A percentile compares a stretch with the other conserved stretches of the same genome.
phyloP scores from a whole-genome alignment of 2,888 invertebrate genomes.

The Subacronicta megacephala region DNA sequence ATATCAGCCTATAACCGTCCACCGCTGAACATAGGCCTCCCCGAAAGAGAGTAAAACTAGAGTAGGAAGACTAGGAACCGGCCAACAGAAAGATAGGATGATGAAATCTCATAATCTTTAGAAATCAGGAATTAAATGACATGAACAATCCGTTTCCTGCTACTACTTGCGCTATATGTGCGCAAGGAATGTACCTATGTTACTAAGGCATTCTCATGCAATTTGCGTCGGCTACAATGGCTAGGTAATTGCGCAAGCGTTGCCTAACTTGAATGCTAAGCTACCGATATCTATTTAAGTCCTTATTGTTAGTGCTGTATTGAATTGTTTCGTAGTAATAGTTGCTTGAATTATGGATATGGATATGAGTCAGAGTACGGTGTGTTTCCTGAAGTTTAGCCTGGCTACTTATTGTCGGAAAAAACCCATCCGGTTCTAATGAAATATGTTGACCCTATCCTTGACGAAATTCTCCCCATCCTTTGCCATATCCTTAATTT shows the following conservation, averaged over 20 bases:
- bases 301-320: slow-evolving; percentile 18
- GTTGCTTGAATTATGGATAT: slow-evolving; percentile 5
- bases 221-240: slow-evolving; percentile 22
- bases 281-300: slow-evolving; percentile 27
- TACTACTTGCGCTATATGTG: neutral
- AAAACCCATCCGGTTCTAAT: too few relatives aligned
- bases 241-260: slow-evolving; percentile 43
- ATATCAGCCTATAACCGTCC: too few relatives aligned
- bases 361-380: slow-evolving; percentile 8
- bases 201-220: slow-evolving; percentile 19
- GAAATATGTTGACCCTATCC: too few relatives aligned
- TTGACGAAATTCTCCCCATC: too few relatives aligned
- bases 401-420: too few relatives aligned
- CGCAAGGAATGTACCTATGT: slow-evolving; percentile 1
- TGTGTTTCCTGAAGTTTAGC: slow-evolving; percentile 10
- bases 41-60: too few relatives aligned
- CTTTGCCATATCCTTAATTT: too few relatives aligned
- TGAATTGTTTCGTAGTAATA: slow-evolving; percentile 14
- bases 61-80: too few relatives aligned
- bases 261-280: slow-evolving; percentile 33
- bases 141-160: neutral
- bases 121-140: neutral
- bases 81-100: too few relatives aligned
- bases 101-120: too few relatives aligned
- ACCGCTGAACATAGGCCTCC: too few relatives aligned